Percentiles rank a stretch among this genome's conserved stretches.
These are phyloP conservation scores for Popillia japonica DNA, from an alignment of 1,140 invertebrate genomes.

Conservation along the genomic window DNA sequence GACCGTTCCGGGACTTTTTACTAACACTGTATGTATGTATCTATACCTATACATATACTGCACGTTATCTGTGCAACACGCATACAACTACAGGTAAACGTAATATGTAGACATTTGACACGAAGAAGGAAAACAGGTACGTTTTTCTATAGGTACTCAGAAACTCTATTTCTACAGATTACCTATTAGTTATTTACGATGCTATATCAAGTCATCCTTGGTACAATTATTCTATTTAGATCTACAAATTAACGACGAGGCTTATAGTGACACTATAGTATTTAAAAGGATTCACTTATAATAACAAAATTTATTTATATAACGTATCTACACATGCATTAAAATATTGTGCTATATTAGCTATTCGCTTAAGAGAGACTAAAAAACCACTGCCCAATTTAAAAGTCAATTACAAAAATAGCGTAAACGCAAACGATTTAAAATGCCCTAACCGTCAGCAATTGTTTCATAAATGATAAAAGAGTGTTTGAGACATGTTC, in stretches of 20 bases:
- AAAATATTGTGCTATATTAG: too few relatives aligned
- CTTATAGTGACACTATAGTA: conserved; percentile 2
- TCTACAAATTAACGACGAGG: neutral
- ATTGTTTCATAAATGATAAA: too few relatives aligned
- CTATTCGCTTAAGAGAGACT: too few relatives aligned
- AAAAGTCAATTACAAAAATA: too few relatives aligned
- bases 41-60: neutral
- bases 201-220: neutral
- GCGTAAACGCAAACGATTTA: too few relatives aligned
- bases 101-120: neutral
- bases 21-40: too few relatives aligned
- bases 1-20: too few relatives aligned
- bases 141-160: neutral
- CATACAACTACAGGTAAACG: neutral
- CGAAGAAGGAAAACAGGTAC: neutral
- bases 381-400: too few relatives aligned
- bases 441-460: too few relatives aligned
- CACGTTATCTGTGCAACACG: neutral
- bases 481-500: too few relatives aligned
- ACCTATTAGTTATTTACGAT: conserved; percentile 18
- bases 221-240: neutral
- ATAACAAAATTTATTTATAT: conserved; percentile 27
- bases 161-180: neutral
- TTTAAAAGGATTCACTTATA: neutral
- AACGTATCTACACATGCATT: too few relatives aligned